A percentile compares a stretch with the other conserved stretches of the same genome.
phyloP scores from a whole-genome alignment of 2,113 vertebrate species.

The Scartelaos histophorus region DNA sequence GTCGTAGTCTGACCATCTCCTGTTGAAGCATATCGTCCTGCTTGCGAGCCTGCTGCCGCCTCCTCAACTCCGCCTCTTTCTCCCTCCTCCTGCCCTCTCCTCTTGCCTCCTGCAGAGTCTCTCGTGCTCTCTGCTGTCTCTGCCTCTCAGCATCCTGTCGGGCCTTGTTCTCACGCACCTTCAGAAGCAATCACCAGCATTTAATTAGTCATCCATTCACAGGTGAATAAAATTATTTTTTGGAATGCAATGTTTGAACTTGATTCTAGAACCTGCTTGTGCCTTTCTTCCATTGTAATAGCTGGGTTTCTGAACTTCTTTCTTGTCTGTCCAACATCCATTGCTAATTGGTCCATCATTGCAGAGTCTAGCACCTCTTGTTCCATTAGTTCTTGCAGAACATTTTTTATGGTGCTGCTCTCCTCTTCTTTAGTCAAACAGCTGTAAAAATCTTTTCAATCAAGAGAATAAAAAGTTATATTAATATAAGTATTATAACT shows the following conservation, averaged over 20 bases:
- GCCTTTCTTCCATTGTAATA: conserved; percentile 89
- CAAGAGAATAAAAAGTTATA: not conserved
- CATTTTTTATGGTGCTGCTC: conserved; percentile 75
- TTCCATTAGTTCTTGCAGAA: conserved; percentile 87
- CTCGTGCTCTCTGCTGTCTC: conserved; percentile 72
- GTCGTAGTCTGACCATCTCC: conserved; percentile 86
- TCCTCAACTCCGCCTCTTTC: conserved; percentile 76
- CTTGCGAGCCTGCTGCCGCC: conserved; percentile 74
- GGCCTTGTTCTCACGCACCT: conserved; percentile 88
- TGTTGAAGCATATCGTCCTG: conserved; percentile 84
- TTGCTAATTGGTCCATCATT: conserved; percentile 73
- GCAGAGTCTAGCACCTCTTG: conserved; percentile 78
- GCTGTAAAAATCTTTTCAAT: conserved; percentile 81
- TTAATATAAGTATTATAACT: too few species aligned
- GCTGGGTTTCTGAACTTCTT: conserved; percentile 76
- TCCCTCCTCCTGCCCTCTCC: conserved; percentile 78
- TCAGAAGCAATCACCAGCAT: conserved; percentile 25
- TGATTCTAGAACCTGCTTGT: conserved; percentile 83
- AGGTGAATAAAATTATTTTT: not conserved
- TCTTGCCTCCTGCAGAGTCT: conserved; percentile 69
- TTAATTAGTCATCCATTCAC: conserved; percentile 15
- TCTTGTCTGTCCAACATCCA: conserved; percentile 69
- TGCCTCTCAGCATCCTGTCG: conserved; percentile 77
- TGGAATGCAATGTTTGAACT: not conserved
- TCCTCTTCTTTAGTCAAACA: conserved; percentile 85